phyloP scores from a whole-genome alignment of 1,140 invertebrate species.

The Leptinotarsa undecemlineata region DNA sequence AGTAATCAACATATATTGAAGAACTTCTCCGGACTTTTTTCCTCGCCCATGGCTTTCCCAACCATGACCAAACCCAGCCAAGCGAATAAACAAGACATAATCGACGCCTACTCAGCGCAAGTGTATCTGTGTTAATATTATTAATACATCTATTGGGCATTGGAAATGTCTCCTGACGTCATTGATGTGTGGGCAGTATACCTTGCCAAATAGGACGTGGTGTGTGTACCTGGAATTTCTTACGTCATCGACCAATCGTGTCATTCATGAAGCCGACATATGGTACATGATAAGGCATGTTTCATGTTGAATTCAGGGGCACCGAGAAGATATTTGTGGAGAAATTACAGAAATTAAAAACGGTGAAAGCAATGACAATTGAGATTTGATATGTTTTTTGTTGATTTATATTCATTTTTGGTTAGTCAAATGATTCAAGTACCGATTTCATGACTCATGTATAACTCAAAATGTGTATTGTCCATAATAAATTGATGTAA shows the following conservation, averaged over 20 bases:
- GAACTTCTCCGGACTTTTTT: not conserved
- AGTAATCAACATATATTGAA: too few relatives aligned
- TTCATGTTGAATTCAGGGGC: not conserved
- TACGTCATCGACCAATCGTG: not conserved
- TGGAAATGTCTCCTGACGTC: constrained; percentile 8
- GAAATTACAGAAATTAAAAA: too few relatives aligned
- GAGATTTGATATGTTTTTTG: too few relatives aligned
- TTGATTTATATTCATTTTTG: too few relatives aligned
- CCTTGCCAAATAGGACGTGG: constrained; percentile 1
- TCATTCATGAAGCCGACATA: not conserved
- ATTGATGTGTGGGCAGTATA: not conserved
- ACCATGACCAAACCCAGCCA: constrained; percentile 7
- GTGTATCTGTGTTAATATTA: constrained; percentile 8
- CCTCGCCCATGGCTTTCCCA: not conserved
- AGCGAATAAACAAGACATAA: constrained; percentile 13
- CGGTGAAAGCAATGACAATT: too few relatives aligned
- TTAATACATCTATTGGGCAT: constrained; percentile 6
- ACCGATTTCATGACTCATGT: too few relatives aligned
- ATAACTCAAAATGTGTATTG: too few relatives aligned
- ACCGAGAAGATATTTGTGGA: too few relatives aligned
- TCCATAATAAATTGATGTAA: too few relatives aligned
- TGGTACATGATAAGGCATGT: not conserved
- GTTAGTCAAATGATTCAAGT: too few relatives aligned
- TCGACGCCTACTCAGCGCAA: not conserved
- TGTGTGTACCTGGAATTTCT: not conserved